These are phyloP conservation scores for Gila robusta DNA, from an alignment of 2,797 vertebrate species.

Conservation along the genomic window DNA sequence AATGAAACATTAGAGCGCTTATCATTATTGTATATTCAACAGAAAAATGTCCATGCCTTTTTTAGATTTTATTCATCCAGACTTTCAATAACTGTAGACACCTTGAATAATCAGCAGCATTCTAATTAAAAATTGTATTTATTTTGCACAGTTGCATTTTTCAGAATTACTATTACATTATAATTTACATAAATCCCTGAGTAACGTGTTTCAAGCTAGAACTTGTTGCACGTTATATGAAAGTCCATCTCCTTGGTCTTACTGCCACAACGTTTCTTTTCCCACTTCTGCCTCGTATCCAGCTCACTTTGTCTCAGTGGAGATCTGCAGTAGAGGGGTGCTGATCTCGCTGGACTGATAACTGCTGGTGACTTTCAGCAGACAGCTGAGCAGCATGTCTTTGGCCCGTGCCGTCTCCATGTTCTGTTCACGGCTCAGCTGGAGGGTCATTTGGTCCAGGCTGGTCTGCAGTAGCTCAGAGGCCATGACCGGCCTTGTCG, in stretches of 20 bases:
- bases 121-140: neutral
- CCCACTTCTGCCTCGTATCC: neutral
- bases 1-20: neutral
- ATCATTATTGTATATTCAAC: neutral
- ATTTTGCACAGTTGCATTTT: neutral
- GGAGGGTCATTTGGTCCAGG: slow-evolving; percentile 92
- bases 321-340: slow-evolving; percentile 93
- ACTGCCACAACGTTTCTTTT: neutral
- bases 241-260: slow-evolving; percentile 2
- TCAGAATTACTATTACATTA: neutral
- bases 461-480: slow-evolving; percentile 91
- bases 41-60: neutral
- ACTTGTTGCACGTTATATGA: neutral
- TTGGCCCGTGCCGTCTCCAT: slow-evolving; percentile 90
- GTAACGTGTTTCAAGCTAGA: neutral
- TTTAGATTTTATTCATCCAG: slow-evolving; percentile 1
- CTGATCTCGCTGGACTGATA: slow-evolving; percentile 92
- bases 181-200: neutral
- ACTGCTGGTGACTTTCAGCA: slow-evolving; percentile 87
- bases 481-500: slow-evolving; percentile 83
- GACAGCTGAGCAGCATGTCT: slow-evolving; percentile 92
- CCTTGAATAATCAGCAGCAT: neutral
- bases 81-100: neutral
- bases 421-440: slow-evolving; percentile 90
- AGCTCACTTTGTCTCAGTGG: slow-evolving; percentile 73